Base-by-base conservation (phyloP, 1,140 invertebrate genomes). In the Drosophila serrata region DNA sequence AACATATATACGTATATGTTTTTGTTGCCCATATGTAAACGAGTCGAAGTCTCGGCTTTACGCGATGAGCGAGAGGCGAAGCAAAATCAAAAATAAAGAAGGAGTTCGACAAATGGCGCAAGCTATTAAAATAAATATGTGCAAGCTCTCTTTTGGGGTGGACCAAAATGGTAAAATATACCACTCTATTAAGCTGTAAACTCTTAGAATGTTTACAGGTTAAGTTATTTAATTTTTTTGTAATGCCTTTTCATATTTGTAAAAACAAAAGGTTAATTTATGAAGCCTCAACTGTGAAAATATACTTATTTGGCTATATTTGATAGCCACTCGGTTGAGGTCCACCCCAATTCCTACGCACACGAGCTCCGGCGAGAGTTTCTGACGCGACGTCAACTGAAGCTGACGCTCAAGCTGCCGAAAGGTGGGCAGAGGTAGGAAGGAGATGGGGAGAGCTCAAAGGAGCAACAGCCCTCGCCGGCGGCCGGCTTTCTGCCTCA, bases 401-500 rank as follows among this genome's bases (percentile, higher is more conserved):
- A 56, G 73, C 68, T 56, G 61, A 22, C 59, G 33, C 69, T 60
- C 24, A 63, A 57, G 74, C 68, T 56, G 62, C 24, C 56, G 42
- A 78, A 53, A 85, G 56, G 60, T 62, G 46, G 65, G 29, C 53
- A 62, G 53, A 64, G 42, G 64, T 68, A 43, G 29, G 37, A 61
- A 39, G 31, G 27, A 35, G 46, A 43, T 62, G 51, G 60, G 67
- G 49, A 60, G 15, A 46, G 17, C 13, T 17, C 31, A 67, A 80
- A 81, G 82, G 63, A 81, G 82, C 82, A 86, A 86, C 82, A 86
- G 82, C 78, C 82, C 82, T 79, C 58, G 73, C 64, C 69, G 78
- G 74, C 75, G 53, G 61, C 73, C 76, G 81, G 76, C 63, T 76
- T 76, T 76, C 40, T 55, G 17, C 5, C 45, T 69, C 53, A 48